Conservation (phyloP, 2,797 vertebrate genomes). For the Danionella dracula region DNA sequence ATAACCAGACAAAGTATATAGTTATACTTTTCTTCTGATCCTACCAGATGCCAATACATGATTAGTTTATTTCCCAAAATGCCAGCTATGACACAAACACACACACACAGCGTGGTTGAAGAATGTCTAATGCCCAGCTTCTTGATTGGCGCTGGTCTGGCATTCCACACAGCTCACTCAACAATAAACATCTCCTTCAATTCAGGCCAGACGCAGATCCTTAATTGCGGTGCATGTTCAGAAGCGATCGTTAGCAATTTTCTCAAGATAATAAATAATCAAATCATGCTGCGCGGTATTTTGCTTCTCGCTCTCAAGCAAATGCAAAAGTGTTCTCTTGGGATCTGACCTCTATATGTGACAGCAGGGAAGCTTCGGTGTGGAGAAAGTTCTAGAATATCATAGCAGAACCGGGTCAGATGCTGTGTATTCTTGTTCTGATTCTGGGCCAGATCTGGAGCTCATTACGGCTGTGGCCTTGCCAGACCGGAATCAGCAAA, state of each 20-base stretch:
- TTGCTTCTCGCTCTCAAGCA: constrained; percentile 12
- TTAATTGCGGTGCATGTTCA: constrained; percentile 23
- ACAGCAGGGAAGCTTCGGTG: constrained; percentile 4
- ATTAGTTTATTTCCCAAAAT: constrained; percentile 23
- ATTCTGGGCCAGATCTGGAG: constrained; percentile 69
- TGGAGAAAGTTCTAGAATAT: constrained; percentile 43
- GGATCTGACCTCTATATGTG: constrained; percentile 7
- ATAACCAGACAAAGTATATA: neutral
- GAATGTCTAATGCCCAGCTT: constrained; percentile 16
- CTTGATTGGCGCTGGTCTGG: constrained; percentile 10
- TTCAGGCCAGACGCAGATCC: constrained; percentile 14
- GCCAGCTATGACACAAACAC: constrained; percentile 8
- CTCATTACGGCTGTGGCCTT: constrained; percentile 75
- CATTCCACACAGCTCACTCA: constrained; percentile 8
- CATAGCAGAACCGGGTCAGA: constrained; percentile 58
- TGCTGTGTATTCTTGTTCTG: neutral
- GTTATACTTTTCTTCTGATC: neutral
- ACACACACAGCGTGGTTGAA: neutral
- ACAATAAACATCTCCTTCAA: constrained; percentile 17
- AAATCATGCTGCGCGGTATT: constrained; percentile 7
- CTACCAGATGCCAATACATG: constrained; percentile 13
- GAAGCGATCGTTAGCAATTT: constrained; percentile 26
- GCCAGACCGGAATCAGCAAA: constrained; percentile 61
- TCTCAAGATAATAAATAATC: constrained; percentile 30
- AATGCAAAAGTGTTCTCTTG: constrained; percentile 15